Evolutionary conservation across 2,797 vertebrate species (phyloP), one percentile per base, ranked within the genome.

Genomic region (Aphelocoma californica): DNA sequence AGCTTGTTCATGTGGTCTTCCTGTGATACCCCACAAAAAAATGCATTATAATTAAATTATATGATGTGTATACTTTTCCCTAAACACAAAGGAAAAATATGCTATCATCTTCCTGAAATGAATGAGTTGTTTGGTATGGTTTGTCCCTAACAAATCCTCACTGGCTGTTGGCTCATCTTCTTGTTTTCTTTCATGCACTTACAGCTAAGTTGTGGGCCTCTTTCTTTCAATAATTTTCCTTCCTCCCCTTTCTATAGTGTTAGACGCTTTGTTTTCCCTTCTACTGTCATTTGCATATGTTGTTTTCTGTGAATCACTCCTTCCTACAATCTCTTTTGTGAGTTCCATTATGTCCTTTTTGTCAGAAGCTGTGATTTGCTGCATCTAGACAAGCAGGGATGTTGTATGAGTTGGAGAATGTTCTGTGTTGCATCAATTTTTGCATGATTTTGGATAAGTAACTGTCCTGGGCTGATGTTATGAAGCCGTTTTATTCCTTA

Each of bases 221-320:
- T 58, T 84, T 84, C 45, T 90, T 91, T 57, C 60, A 69, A 19
- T 51, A 88, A 85, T 82, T 86, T 86, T 45, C 64, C 26, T 80
- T 80, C 48, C 45, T 88, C 58, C 48, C 31, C 34, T 73, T 88
- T 93, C 51, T 64, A 36, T 60, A 84, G 42, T 13, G 66, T 73
- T 45, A 77, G 66, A 77, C 3, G 0, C 31, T 80, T 81, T 86
- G 73, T 90, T 93, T 93, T 71, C 48, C 45, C 11, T 80, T 93
- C 53, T 62, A 19, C 54, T 82, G 36, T 88, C 74, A 80, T 77
- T 86, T 82, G 71, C 26, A 7, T 58, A 60, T 5, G 28, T 32
- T 78, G 34, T 74, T 92, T 92, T 73, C 77, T 74, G 23, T 89
- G 83, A 93, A 87, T 93, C 19, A 65, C 71, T 92, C 74, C 71